A percentile compares a stretch with the other conserved stretches of the same genome.
These are phyloP conservation scores for Tapirus terrestris DNA, from an alignment of 2,113 vertebrate species.

Conservation along the genomic window DNA sequence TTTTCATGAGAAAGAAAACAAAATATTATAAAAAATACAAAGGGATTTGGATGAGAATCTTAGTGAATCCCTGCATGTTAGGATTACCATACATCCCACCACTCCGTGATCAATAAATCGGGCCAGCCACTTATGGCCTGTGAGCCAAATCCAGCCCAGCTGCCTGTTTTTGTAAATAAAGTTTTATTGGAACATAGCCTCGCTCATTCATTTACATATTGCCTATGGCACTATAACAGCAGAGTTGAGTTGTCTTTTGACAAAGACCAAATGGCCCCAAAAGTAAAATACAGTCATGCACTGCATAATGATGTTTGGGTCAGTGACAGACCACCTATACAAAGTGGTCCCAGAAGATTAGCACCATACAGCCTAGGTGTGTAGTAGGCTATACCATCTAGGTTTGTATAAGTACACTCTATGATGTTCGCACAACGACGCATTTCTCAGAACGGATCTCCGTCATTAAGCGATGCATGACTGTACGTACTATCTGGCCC, in stretches of 20 bases:
- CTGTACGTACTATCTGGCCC: not conserved
- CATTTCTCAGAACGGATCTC: too few species aligned
- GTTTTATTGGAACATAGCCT: not conserved
- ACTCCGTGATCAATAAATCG: not conserved
- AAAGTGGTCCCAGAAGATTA: too few species aligned
- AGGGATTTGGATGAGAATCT: not conserved
- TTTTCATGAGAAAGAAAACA: slow-evolving; percentile 14
- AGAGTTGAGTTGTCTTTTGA: not conserved
- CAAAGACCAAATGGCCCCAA: not conserved
- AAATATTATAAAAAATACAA: not conserved
- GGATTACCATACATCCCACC: not conserved
- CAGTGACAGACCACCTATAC: too few species aligned
- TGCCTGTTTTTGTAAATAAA: not conserved
- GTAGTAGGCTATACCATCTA: too few species aligned
- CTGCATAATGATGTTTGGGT: too few species aligned
- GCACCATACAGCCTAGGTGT: too few species aligned
- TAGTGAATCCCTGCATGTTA: not conserved
- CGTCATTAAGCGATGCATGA: too few species aligned
- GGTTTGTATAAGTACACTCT: too few species aligned
- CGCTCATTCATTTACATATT: not conserved
- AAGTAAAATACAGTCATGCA: not conserved
- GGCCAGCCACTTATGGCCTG: not conserved
- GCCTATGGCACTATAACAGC: not conserved
- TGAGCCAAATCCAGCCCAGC: not conserved
- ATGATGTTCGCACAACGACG: too few species aligned